Evolutionary conservation across 2,888 invertebrate species (phyloP).

Genomic region (Hirtodrosophila cameraria): DNA sequence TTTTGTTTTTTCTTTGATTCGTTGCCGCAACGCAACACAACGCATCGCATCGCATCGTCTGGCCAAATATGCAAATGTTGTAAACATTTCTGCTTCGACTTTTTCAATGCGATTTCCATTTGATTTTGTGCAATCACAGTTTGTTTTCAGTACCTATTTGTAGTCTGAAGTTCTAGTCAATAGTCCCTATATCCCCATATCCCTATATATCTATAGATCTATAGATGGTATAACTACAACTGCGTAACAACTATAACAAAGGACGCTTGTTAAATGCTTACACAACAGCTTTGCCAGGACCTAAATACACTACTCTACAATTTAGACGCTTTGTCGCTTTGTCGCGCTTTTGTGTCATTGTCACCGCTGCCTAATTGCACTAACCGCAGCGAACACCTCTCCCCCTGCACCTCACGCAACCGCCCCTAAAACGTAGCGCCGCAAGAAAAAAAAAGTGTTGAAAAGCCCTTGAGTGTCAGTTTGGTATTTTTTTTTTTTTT

Average conservation of each 20-base stretch:
- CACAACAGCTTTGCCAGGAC: constrained; percentile 20
- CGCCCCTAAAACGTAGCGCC: constrained; percentile 1
- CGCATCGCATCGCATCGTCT: too few relatives aligned
- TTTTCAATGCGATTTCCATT: constrained; percentile 44
- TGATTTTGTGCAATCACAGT: constrained; percentile 33
- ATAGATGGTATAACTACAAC: neutral
- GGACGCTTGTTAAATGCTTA: constrained; percentile 64
- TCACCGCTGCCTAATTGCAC: constrained; percentile 76
- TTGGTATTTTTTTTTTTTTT: constrained; percentile 16
- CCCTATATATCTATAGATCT: too few relatives aligned
- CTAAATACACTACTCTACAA: constrained; percentile 21
- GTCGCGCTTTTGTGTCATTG: constrained; percentile 78
- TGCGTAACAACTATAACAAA: constrained; percentile 46
- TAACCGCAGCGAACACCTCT: constrained; percentile 54
- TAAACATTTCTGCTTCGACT: constrained; percentile 44
- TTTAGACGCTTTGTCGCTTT: constrained; percentile 63
- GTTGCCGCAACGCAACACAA: too few relatives aligned
- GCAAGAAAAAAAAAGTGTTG: constrained; percentile 44
- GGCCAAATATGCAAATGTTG: constrained; percentile 66
- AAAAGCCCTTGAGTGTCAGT: constrained; percentile 70
- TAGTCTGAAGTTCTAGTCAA: neutral
- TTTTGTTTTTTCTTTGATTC: constrained; percentile 22
- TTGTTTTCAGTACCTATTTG: constrained; percentile 23
- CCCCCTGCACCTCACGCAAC: neutral
- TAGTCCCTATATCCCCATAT: too few relatives aligned